phyloP scores from a whole-genome alignment of 2,797 vertebrate genomes.

The Falco novaeseelandiae region DNA sequence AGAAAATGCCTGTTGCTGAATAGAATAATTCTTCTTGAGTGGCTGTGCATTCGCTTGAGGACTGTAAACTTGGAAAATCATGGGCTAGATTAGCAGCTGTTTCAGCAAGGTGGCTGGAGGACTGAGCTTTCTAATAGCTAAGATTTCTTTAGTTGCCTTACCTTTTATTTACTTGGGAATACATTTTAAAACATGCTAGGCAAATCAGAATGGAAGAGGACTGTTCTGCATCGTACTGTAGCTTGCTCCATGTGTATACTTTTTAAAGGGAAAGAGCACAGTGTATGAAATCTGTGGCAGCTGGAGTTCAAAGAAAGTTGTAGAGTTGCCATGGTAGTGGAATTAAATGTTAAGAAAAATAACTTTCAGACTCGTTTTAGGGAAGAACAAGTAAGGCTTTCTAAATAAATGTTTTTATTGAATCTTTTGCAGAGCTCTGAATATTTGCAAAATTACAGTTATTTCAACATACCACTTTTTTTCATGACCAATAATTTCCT shows the following conservation, averaged over 20 bases:
- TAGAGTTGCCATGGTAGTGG: neutral
- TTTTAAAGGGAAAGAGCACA: neutral
- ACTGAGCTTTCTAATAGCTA: neutral
- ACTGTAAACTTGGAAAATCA: neutral
- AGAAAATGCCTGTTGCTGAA: neutral
- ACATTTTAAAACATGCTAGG: neutral
- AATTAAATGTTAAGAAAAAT: constrained; percentile 19
- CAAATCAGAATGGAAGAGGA: neutral
- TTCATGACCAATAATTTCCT: constrained; percentile 42
- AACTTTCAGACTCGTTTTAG: neutral
- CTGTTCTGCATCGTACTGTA: neutral
- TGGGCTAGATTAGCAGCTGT: neutral
- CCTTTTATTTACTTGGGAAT: neutral
- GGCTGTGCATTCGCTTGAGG: neutral
- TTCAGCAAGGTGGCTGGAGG: neutral
- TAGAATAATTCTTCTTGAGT: neutral
- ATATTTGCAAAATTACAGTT: constrained; percentile 33
- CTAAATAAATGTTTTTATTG: constrained; percentile 41
- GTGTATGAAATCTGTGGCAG: neutral
- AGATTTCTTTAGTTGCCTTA: neutral
- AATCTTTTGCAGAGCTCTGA: neutral
- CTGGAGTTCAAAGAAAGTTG: neutral
- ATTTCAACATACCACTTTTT: constrained; percentile 19
- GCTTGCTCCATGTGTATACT: neutral
- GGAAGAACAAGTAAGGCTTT: neutral